Base-by-base conservation (phyloP, 1,140 invertebrate genomes). In the Stratiolaelaps scimitus region DNA sequence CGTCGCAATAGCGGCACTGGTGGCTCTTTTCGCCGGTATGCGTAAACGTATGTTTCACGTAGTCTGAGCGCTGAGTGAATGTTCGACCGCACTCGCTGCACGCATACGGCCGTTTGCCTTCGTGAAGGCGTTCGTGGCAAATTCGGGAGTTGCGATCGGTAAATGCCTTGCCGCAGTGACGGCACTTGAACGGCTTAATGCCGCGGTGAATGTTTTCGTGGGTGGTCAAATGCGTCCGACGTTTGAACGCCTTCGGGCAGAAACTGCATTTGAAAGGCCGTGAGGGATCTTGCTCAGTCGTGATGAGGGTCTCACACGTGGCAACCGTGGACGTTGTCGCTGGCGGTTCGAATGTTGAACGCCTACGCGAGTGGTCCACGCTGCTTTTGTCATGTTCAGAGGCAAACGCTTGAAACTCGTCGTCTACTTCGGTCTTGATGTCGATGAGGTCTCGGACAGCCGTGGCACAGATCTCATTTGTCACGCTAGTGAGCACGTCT, bases 81-180 rank as follows among this genome's bases (percentile, higher is more conserved):
- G 43, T 30, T 29, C 60, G 34, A 2, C 64, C 30, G 60, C 72
- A 73, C 23, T 69, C 67, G 0, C 10, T 26, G 60, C 73, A 73
- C 2, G 26, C 60, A 40, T 70, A 68, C 34, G 56, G 65, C 29
- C 70, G 67, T 13, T 43, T 15, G 4, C 71, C 71, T 60, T 71
- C 65, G 47, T 75, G 74, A 26, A 72, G 67, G 13, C 68, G 65
- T 64, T 75, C 72, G 73, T 88, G 86, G 71, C 85, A 81, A 66
- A 83, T 81, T 45, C 82, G 78, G 67, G 85, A 73, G 69, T 83
- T 83, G 71, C 81, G 80, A 30, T 82, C 83, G 43, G 81, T 48
- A 20, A 66, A 66, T 5, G 47, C 29, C 17, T 40, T 66, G 6
- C 29, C 47, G 60, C 65, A 48, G 13, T n/a, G 1, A 28, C 1